A percentile compares a stretch with the other conserved stretches of the same genome.
Conservation (phyloP, 2,797 vertebrate genomes). For the Melanitta fusca region DNA sequence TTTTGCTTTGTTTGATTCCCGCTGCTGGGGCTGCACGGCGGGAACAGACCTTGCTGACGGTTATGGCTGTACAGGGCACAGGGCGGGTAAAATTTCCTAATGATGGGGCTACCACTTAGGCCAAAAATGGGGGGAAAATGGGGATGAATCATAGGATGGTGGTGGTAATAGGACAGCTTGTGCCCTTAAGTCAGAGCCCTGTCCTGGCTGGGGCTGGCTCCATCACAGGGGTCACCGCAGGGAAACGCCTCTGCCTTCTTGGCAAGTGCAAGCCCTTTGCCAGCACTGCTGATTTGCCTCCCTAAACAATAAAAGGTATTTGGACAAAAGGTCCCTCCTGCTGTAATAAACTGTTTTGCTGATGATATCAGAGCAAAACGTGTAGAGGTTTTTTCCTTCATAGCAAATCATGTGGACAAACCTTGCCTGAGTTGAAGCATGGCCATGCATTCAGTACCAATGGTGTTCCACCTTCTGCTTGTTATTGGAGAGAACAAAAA, state of each 20-base stretch:
- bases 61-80: fast-evolving
- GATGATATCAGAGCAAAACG: not conserved
- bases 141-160: fast-evolving
- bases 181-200: not conserved
- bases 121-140: not conserved
- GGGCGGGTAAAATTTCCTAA: not conserved
- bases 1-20: not conserved
- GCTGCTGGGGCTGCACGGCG: fast-evolving
- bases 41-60: fast-evolving
- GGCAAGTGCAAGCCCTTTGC: not conserved
- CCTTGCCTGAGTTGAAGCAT: not conserved
- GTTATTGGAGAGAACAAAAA: not conserved
- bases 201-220: not conserved
- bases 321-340: conserved; percentile 18
- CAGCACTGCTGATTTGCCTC: not conserved
- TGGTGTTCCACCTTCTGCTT: not conserved
- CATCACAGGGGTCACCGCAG: not conserved
- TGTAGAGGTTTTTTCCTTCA: not conserved
- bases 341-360: not conserved
- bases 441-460: not conserved
- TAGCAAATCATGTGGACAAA: not conserved
- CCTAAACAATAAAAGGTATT: not conserved
- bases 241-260: not conserved
- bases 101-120: fast-evolving
- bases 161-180: fast-evolving